A percentile compares a stretch with the other conserved stretches of the same genome.
Evolutionary conservation across 2,888 invertebrate genomes (phyloP).

Genomic region (Tachina lurida): DNA sequence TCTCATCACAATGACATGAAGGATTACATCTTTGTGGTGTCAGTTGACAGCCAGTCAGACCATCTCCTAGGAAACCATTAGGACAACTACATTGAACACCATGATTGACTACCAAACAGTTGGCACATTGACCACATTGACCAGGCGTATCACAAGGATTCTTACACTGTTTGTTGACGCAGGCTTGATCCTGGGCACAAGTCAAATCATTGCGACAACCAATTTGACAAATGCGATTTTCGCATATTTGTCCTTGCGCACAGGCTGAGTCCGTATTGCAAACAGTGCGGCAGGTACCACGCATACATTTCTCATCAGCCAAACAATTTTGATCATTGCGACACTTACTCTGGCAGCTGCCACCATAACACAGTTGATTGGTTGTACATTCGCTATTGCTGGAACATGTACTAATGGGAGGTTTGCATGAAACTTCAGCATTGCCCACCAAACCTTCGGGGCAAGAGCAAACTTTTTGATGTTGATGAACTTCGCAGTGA

Average conservation of each 20-base stretch:
- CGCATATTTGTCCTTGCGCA: slow-evolving; percentile 91
- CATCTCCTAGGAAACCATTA: slow-evolving; percentile 91
- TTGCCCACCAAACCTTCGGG: slow-evolving; percentile 89
- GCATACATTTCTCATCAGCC: slow-evolving; percentile 92
- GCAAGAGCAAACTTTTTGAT: slow-evolving; percentile 90
- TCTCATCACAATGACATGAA: slow-evolving; percentile 91
- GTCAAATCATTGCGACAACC: slow-evolving; percentile 93
- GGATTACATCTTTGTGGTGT: slow-evolving; percentile 89
- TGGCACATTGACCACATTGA: slow-evolving; percentile 92
- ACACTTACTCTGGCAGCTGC: slow-evolving; percentile 90
- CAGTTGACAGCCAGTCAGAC: slow-evolving; percentile 89
- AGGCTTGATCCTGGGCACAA: slow-evolving; percentile 90
- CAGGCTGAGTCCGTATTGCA: slow-evolving; percentile 94
- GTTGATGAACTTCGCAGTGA: slow-evolving; percentile 87
- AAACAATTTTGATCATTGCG: slow-evolving; percentile 92
- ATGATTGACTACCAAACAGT: slow-evolving; percentile 92
- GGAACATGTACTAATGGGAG: slow-evolving; percentile 87
- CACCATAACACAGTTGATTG: slow-evolving; percentile 90
- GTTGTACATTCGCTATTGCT: slow-evolving; percentile 87
- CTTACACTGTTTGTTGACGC: slow-evolving; percentile 91
- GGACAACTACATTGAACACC: slow-evolving; percentile 94
- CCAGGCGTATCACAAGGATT: slow-evolving; percentile 89
- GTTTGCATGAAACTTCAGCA: slow-evolving; percentile 88
- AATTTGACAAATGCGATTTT: slow-evolving; percentile 92
- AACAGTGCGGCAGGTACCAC: slow-evolving; percentile 91